Evolutionary conservation across 2,113 vertebrate genomes (phyloP).

Genomic region (Syrrhaptes paradoxus): DNA sequence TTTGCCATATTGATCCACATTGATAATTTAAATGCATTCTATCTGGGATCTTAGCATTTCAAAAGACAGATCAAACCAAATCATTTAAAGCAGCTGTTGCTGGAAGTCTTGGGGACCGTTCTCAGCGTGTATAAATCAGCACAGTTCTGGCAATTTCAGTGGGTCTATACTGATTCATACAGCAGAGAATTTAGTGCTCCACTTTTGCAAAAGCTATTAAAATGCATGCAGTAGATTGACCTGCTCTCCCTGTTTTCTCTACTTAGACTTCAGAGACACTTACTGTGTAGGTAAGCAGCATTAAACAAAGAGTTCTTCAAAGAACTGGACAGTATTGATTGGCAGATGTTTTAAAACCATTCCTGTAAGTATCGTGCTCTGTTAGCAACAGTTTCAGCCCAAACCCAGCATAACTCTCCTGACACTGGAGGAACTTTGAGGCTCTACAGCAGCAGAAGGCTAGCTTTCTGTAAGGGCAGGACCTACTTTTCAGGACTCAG

Average conservation of each 20-base stretch:
- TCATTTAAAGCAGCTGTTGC: background rate
- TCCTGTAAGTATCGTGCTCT: background rate
- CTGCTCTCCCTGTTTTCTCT: background rate
- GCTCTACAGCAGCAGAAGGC: background rate
- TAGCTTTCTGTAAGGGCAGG: background rate
- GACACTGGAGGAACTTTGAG: background rate
- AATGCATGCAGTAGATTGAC: slow-evolving; percentile 21
- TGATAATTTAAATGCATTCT: background rate
- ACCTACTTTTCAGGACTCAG: background rate
- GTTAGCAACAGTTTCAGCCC: background rate
- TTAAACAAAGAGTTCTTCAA: slow-evolving; percentile 43
- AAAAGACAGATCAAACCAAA: background rate
- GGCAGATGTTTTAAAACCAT: slow-evolving; percentile 17
- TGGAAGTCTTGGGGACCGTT: background rate
- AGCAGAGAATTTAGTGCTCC: background rate
- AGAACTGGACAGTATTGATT: slow-evolving; percentile 18
- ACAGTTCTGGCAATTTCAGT: background rate
- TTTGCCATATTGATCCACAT: background rate
- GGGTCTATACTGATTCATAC: background rate
- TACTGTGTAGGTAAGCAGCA: slow-evolving; percentile 17
- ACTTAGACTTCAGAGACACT: background rate
- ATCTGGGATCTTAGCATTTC: background rate
- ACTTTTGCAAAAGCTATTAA: slow-evolving; percentile 7
- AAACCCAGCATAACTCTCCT: background rate
- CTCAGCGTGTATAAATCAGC: background rate